phyloP scores from a whole-genome alignment of 2,797 vertebrate genomes.

The Argentina silus region DNA sequence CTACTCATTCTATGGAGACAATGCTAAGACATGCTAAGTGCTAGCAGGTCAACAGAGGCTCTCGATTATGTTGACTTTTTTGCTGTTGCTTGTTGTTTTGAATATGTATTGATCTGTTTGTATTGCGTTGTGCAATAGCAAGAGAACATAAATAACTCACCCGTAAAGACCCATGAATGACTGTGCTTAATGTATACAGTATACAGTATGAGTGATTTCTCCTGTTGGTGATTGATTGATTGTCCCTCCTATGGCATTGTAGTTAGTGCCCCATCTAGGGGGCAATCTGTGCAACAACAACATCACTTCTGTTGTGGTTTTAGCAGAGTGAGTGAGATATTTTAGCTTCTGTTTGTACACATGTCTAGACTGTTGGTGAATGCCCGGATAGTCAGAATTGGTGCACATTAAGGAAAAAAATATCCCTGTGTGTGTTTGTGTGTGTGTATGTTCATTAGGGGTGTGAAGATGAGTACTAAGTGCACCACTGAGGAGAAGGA shows the following conservation, averaged over 20 bases:
- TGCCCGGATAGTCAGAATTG: not conserved
- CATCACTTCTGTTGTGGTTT: not conserved
- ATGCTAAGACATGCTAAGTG: not conserved
- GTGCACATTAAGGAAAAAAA: not conserved
- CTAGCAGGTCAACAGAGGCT: not conserved
- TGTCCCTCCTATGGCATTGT: not conserved
- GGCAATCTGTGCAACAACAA: not conserved
- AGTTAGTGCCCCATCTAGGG: conserved; percentile 2
- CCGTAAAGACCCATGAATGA: conserved; percentile 1
- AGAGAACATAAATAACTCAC: conserved; percentile 12
- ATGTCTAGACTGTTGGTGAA: not conserved
- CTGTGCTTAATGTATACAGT: not conserved
- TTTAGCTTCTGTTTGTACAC: not conserved
- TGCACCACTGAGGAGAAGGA: conserved; percentile 9
- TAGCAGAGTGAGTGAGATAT: not conserved
- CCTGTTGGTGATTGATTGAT: not conserved
- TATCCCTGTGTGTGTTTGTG: conserved; percentile 8
- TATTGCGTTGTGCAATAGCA: not conserved
- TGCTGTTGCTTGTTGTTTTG: not conserved
- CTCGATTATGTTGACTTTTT: not conserved
- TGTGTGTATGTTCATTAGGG: conserved; percentile 9
- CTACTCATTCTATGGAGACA: not conserved
- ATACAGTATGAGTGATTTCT: not conserved
- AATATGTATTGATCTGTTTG: not conserved
- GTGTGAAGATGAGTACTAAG: conserved; percentile 36